Conservation (phyloP, 2,888 invertebrate genomes). For the Dascillus cervinus region DNA sequence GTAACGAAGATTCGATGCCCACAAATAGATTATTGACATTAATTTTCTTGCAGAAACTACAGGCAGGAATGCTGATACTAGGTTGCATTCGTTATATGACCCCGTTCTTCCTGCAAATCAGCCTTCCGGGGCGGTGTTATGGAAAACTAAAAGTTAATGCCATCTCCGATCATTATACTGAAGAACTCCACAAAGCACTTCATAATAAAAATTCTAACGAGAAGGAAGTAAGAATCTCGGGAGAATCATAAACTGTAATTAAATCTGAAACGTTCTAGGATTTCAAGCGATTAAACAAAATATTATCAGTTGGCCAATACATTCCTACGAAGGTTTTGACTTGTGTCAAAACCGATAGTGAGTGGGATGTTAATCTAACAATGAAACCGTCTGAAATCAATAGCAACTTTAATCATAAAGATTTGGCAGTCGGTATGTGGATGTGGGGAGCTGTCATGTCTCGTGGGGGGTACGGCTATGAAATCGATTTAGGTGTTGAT, state of each 20-base stretch:
- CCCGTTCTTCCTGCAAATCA: constrained; percentile 59
- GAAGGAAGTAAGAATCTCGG: too few species aligned
- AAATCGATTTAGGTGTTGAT: constrained; percentile 72
- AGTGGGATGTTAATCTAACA: constrained; percentile 45
- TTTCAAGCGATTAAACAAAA: constrained; percentile 38
- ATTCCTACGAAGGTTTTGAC: constrained; percentile 51
- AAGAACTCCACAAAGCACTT: too few species aligned
- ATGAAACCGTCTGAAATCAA: constrained; percentile 58
- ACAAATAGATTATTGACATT: too few species aligned
- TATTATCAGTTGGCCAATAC: constrained; percentile 54
- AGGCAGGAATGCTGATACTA: constrained; percentile 61
- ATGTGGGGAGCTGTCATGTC: constrained; percentile 66
- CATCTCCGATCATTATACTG: constrained; percentile 62
- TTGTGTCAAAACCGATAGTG: constrained; percentile 33
- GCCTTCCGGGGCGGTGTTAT: constrained; percentile 63
- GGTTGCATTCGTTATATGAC: constrained; percentile 57
- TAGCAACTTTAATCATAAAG: constrained; percentile 42
- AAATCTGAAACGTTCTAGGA: constrained; percentile 24
- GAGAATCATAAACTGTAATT: constrained; percentile 5
- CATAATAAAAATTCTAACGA: too few species aligned
- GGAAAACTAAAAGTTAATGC: constrained; percentile 63
- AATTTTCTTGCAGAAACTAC: constrained; percentile 46
- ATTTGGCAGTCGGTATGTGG: constrained; percentile 50
- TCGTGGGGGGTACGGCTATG: constrained; percentile 78
- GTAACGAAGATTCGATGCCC: too few species aligned